Evolutionary conservation across 2,113 vertebrate species (phyloP).

Genomic region (Acrocephalus kingi): DNA sequence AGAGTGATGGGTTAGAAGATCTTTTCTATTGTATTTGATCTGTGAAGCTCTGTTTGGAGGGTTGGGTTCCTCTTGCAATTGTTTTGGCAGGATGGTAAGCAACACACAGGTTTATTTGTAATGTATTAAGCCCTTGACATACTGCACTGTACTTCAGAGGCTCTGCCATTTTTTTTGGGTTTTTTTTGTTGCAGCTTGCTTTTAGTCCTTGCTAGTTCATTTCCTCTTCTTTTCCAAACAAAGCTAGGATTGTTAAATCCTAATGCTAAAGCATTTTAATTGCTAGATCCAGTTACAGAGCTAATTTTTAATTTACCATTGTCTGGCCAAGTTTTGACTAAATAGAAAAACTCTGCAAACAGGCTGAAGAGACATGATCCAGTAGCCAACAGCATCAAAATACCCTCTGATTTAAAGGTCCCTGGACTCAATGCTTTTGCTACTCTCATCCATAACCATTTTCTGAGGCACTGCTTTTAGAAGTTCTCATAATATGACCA

Average conservation of each 20-base stretch:
- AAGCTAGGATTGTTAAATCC: constrained; percentile 14
- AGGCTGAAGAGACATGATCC: not conserved
- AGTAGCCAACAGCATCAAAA: not conserved
- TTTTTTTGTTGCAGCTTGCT: not conserved
- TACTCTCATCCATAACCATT: not conserved
- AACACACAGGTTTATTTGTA: constrained; percentile 11
- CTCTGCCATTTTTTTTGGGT: not conserved
- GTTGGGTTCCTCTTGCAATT: not conserved
- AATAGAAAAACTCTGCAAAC: not conserved
- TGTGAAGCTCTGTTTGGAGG: not conserved
- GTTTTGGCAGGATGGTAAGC: not conserved
- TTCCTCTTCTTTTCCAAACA: constrained; percentile 35
- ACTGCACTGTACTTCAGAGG: constrained; percentile 5
- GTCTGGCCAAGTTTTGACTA: not conserved
- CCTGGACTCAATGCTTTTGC: not conserved
- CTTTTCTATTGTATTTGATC: not conserved
- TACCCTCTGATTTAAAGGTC: not conserved
- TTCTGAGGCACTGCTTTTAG: not conserved
- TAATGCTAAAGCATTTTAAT: not conserved
- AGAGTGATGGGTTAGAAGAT: not conserved
- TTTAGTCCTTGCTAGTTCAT: constrained; percentile 23
- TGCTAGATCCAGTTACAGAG: constrained; percentile 2
- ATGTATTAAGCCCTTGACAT: constrained; percentile 16
- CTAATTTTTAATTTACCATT: not conserved
- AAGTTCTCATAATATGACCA: not conserved